Evolutionary conservation across 2,888 invertebrate genomes (phyloP).

Genomic region (Eupithecia subumbrata): DNA sequence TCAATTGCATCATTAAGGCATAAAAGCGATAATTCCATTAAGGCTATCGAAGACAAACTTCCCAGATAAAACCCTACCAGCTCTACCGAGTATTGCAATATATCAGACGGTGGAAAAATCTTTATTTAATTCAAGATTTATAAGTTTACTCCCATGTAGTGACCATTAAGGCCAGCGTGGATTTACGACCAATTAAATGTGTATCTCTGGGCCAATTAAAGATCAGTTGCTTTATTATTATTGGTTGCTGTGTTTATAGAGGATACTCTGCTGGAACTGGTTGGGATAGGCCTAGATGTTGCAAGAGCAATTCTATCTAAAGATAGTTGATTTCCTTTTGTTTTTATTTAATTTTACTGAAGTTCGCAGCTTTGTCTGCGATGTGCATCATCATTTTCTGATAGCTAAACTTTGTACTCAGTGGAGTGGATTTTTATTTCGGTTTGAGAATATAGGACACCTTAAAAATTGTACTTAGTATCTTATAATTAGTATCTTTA

Average conservation of each 20-base stretch:
- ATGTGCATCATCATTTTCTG: not conserved
- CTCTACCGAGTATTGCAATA: conserved; percentile 41
- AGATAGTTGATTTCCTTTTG: not conserved
- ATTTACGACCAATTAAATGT: conserved; percentile 81
- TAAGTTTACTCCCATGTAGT: conserved; percentile 50
- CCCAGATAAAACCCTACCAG: conserved; percentile 43
- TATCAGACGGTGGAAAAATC: conserved; percentile 44
- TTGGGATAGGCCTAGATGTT: not conserved
- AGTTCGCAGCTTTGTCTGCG: not conserved
- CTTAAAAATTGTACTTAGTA: not conserved
- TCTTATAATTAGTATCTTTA: not conserved
- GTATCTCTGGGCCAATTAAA: conserved; percentile 78
- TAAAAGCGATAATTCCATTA: conserved; percentile 58
- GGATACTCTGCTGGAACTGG: conserved; percentile 53
- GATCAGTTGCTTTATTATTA: conserved; percentile 70
- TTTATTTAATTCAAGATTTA: conserved; percentile 49
- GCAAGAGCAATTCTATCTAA: conserved; percentile 14
- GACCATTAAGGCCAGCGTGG: conserved; percentile 64
- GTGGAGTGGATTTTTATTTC: not conserved
- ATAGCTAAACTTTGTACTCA: not conserved
- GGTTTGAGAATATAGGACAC: not conserved
- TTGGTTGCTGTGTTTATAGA: conserved; percentile 66
- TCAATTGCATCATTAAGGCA: conserved; percentile 50
- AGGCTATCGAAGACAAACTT: conserved; percentile 51
- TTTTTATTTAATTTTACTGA: not conserved